Evolutionary conservation across 2,888 invertebrate species (phyloP), one percentile per base, ranked within the genome.

Genomic region (Cephus pygmeus): DNA sequence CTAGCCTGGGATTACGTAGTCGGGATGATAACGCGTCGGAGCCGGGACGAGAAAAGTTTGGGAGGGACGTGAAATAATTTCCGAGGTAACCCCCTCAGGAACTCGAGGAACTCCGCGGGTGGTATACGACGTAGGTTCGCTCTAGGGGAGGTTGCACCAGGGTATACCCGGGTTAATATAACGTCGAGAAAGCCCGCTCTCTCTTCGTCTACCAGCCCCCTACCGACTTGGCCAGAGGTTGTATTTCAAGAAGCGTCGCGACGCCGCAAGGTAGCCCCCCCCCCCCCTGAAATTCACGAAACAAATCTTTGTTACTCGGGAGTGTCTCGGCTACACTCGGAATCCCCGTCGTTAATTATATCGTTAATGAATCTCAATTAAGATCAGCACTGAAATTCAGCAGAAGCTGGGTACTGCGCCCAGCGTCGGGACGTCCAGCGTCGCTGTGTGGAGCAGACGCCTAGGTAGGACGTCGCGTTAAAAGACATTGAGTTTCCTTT

Each of bases 1-100:
- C 56, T 9, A 23, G 23, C 23, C 56, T 23, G 56, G 78, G 75
- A 75, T 77, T 73, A 30, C 30, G 30, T 36, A 56, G 36, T 71
- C 40, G 68, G 77, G 77, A 79, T 81, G 79, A 83, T 81, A 78
- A 80, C 81, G 80, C 81, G 69, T 73, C 69, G 71, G 73, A 15
- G 33, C 36, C 73, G 33, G 34, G 76, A 73, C 74, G 77, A 73
- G 74, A 74, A 81, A 81, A 81, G 79, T 79, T 81, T 78, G 80
- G 78, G 40, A 56, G 56, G 73, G 76, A 78, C 83, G 82, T 83
- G 83, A 83, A 83, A 84, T 84, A 83, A 83, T 84, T 84, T 83
- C 77, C 79, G 69, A 69, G 23, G 56, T 23, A 56, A 77, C 83
- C 78, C 77, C 68, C 75, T 73, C 23, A 34, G 68, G 79, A 40